Evolutionary conservation across 1,140 invertebrate species (phyloP).

Genomic region (Drosophila sulfurigaster): DNA sequence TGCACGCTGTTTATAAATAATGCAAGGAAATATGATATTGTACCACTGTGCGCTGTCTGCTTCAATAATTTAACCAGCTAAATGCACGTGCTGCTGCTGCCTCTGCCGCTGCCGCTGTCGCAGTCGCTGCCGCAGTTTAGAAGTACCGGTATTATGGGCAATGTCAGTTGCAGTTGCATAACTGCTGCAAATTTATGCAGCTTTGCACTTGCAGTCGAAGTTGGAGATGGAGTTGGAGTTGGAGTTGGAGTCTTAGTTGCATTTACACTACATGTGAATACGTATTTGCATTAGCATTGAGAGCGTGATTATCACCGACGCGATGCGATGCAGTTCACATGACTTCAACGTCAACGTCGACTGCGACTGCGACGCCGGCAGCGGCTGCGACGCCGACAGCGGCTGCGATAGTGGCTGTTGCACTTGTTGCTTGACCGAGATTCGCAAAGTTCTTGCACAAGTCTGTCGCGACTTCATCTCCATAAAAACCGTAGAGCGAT

Average conservation of each 20-base stretch:
- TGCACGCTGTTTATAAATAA: not conserved
- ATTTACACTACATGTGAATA: constrained; percentile 7
- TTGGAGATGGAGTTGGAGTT: constrained; percentile 10
- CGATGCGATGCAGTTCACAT: constrained; percentile 34
- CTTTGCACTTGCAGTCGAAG: constrained; percentile 23
- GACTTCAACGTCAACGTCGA: not conserved
- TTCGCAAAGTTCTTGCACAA: constrained; percentile 46
- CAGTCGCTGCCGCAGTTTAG: constrained; percentile 55
- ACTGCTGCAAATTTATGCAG: constrained; percentile 56
- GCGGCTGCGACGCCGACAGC: not conserved
- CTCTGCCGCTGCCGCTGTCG: constrained; percentile 9
- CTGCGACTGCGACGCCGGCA: not conserved
- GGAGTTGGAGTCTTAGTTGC: not conserved
- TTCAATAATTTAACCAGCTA: constrained; percentile 72
- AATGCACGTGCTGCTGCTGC: constrained; percentile 69
- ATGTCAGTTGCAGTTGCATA: constrained; percentile 58
- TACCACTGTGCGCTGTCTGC: constrained; percentile 58
- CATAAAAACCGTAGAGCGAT: constrained; percentile 36
- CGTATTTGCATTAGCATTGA: constrained; percentile 44
- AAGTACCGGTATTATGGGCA: constrained; percentile 73
- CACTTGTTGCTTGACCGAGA: constrained; percentile 56
- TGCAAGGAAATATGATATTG: no score
- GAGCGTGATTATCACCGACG: constrained; percentile 36
- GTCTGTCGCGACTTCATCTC: constrained; percentile 7
- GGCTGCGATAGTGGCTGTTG: constrained; percentile 18